These are phyloP conservation scores for Peromyscus attwateri DNA, from an alignment of 2,797 vertebrate species.

Conservation along the genomic window DNA sequence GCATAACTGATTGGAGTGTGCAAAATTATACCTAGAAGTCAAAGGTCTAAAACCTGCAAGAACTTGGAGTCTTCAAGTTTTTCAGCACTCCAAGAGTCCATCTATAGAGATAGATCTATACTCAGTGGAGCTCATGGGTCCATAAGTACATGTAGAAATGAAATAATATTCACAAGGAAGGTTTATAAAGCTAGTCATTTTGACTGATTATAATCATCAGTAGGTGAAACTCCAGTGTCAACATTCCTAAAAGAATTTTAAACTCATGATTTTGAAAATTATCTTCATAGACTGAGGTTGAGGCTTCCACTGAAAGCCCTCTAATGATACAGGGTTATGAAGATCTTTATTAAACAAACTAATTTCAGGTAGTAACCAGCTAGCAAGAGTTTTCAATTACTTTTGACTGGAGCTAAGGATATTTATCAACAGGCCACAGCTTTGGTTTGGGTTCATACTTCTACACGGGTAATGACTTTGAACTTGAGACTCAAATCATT, in stretches of 20 bases:
- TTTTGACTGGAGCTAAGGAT: not conserved
- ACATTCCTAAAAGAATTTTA: not conserved
- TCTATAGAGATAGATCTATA: not conserved
- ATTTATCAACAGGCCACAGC: not conserved
- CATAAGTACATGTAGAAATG: not conserved
- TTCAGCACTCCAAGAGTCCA: not conserved
- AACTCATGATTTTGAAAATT: slow-evolving; percentile 8
- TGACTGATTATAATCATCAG: not conserved
- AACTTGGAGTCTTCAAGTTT: not conserved
- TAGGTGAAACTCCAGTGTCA: not conserved
- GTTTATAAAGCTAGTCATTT: not conserved
- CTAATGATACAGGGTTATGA: not conserved
- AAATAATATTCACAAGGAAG: not conserved
- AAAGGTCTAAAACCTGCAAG: not conserved
- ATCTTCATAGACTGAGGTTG: not conserved
- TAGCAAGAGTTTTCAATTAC: not conserved
- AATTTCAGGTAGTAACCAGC: not conserved
- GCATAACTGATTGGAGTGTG: not conserved
- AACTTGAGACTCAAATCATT: not conserved
- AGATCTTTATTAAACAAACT: not conserved
- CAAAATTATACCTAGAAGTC: not conserved
- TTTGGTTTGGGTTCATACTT: not conserved
- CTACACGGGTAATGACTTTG: not conserved
- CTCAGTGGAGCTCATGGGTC: not conserved
- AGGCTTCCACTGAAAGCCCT: not conserved